phyloP scores from a whole-genome alignment of 92 coral and sea anemone genomes.

The Micromussa lordhowensis region DNA sequence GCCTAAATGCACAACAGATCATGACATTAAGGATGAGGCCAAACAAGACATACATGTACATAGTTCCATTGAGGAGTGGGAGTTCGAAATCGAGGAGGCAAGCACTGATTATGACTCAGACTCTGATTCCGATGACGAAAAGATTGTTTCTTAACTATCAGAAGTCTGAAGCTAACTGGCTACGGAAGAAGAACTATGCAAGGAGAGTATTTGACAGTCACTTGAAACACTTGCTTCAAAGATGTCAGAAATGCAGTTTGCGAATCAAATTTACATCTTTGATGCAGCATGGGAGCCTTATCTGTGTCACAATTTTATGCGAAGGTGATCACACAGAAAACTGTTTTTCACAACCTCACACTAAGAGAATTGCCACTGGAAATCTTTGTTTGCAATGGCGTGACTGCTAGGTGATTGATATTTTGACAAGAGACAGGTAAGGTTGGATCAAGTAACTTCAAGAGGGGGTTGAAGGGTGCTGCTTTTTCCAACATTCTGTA shows the following conservation, averaged over 20 bases:
- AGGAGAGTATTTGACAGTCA: slow-evolving; percentile 11
- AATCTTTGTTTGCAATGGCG: slow-evolving; percentile 11
- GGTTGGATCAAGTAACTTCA: background rate
- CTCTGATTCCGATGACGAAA: background rate
- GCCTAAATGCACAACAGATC: background rate
- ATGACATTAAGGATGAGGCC: background rate
- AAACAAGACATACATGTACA: background rate
- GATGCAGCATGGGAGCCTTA: slow-evolving; percentile 4
- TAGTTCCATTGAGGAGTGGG: background rate
- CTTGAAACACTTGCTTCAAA: slow-evolving; percentile 16
- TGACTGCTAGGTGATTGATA: slow-evolving; percentile 1
- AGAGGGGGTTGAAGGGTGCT: background rate
- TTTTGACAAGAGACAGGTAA: slow-evolving; percentile 32
- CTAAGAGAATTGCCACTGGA: slow-evolving; percentile 3
- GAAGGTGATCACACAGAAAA: slow-evolving; percentile 1
- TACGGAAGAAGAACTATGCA: background rate
- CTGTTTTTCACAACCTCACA: slow-evolving; percentile 24
- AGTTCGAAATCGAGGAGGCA: background rate
- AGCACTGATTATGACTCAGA: slow-evolving; percentile 15
- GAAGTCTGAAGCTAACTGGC: slow-evolving; percentile 11
- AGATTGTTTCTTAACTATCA: background rate
- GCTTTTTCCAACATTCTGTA: background rate
- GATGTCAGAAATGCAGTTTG: slow-evolving; percentile 5
- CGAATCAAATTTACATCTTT: slow-evolving; percentile 9
- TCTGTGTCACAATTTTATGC: slow-evolving; percentile 1